Evolutionary conservation across 2,113 vertebrate genomes (phyloP), one percentile per base, ranked within the genome.

Genomic region (Cacatua alba): DNA sequence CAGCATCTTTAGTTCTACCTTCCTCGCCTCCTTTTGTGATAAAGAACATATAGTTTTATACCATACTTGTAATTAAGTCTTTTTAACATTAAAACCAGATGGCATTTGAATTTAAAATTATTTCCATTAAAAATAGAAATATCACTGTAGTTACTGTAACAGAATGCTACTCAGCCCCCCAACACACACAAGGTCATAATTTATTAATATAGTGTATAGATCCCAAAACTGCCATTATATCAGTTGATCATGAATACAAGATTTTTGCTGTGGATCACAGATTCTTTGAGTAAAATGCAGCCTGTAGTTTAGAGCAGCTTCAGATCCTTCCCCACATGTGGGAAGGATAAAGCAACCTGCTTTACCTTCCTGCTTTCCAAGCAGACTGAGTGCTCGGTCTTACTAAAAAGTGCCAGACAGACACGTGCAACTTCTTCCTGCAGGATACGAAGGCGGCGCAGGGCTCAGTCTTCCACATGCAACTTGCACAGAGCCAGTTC

Each of bases 141-240:
- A 21, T 3, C 74, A 1, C 64, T n/a, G 39, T 5, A 8, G 13
- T 49, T 69, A 31, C 63, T 24, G 5, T 7, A 20, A 14, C 15
- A 23, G 23, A 53, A 51, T 2, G 10, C 39, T 44, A 60, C 53
- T 51, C 55, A 46, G 41, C 13, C 69, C 26, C 18, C 11, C 74
- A 48, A 11, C 14, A 70, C 3, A 57, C 13, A 39, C 11, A n/a
- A 9, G 41, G n/a, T 21, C 33, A 6, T 26, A 39, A 69, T 23
- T 37, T 70, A 65, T 69, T 29, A 64, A 55, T 1, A 11, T 0
- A 16, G 33, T 0, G 13, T 3, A 8, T 0, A 26, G 18, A 4
- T 17, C 46, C 72, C 88, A 20, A 39, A 78, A 65, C n/a, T 63
- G 51, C 31, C 51, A 10, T 7, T 12, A 31, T 17, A 11, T 2